Base-by-base conservation (phyloP, 2,888 invertebrate species). In the Nomada ferruginata region DNA sequence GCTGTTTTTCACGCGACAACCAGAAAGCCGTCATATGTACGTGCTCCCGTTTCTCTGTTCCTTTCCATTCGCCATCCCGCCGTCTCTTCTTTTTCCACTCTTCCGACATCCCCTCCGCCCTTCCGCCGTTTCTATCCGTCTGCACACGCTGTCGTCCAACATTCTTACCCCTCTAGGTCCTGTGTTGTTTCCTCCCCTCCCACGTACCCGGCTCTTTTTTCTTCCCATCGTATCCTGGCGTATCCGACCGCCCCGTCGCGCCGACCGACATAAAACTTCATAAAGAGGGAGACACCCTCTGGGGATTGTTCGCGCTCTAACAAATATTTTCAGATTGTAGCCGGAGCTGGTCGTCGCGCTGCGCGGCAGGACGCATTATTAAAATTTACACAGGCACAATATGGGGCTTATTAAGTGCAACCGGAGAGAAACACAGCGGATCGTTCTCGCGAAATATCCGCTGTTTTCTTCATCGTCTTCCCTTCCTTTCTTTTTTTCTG, bases 241-340 rank as follows among this genome's bases (percentile, higher is more conserved):
- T 65, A 65, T 70, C 77, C 86, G 71, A 84, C 84, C 87, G 36
- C 73, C 15, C 47, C 13, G 47, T 15, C 61, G 78, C 85, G 23
- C 73, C 66, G 78, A 79, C 72, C 85, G 68, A 86, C 88, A 87
- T 89, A 89, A 87, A 89, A 89, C 88, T 88, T 89, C 84, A 87
- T 90, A 89, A 89, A 87, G 89, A 80, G 79, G 75, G 75, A 83
- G 84, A 78, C 79, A 65, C 75, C 85, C 85, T 76, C 80, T 26
- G 72, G 85, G 80, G 80, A 79, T 83, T 85, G 76, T 82, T 84
- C 76, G 79, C 80, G 79, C 55, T 76, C 64, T 72, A 85, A 89
- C 82, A 88, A 88, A 88, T 85, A 89, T 89, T 89, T 89, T 89
- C 80, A 83, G 85, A 85, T 85, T 85, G 87, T 75, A 76, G 75